Conservation (phyloP, 2,888 invertebrate species). For the Drosophila paramelanica region DNA sequence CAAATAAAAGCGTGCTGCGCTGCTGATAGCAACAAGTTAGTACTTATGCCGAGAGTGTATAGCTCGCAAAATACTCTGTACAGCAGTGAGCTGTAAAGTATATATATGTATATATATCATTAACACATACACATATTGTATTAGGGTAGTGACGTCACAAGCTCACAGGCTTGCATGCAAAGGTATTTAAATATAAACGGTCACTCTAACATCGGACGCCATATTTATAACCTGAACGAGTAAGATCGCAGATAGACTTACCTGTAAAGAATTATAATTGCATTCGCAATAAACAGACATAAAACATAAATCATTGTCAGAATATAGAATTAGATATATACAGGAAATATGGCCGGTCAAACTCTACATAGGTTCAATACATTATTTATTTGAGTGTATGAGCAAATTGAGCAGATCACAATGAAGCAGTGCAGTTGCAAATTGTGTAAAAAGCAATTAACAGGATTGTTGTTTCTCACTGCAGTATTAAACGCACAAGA, state of each 20-base stretch:
- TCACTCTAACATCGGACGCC: too few species aligned
- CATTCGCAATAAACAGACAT: too few species aligned
- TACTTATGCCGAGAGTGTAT: neutral
- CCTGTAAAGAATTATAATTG: too few species aligned
- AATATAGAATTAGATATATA: too few species aligned
- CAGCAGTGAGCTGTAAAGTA: neutral
- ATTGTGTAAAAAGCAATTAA: slow-evolving; percentile 8
- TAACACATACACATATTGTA: neutral
- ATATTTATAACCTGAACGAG: too few species aligned
- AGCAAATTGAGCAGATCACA: neutral
- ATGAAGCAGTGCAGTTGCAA: neutral
- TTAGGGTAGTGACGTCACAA: too few species aligned
- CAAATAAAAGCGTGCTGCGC: slow-evolving; percentile 26
- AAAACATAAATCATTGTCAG: too few species aligned
- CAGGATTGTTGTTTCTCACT: slow-evolving; percentile 23
- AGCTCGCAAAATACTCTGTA: neutral
- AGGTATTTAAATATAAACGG: too few species aligned
- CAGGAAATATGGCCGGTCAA: neutral
- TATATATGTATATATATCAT: neutral
- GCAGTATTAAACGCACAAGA: slow-evolving; percentile 17
- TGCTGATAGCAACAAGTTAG: slow-evolving; percentile 22
- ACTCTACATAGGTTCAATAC: neutral
- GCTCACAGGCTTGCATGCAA: too few species aligned
- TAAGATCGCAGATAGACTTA: too few species aligned
- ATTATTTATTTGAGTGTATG: neutral